Evolutionary conservation across 2,113 vertebrate genomes (phyloP), one percentile per base, ranked within the genome.

Genomic region (Chloebia gouldiae): DNA sequence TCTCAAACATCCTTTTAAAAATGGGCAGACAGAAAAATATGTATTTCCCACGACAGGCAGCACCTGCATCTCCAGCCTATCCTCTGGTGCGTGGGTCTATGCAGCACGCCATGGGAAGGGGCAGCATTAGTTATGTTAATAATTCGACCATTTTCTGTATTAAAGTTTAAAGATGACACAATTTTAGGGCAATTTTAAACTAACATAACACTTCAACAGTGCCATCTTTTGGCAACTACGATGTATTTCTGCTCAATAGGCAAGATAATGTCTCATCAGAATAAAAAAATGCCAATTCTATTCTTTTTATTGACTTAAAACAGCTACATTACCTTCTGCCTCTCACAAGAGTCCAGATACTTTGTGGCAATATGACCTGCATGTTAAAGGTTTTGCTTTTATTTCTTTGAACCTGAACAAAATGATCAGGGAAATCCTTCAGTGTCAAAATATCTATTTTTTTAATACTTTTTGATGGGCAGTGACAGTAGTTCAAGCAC

Each of bases 191-290:
- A 81, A 70, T 91, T 37, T 86, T 37, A n/a, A 90, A 95, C 65
- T 11, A 80, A 60, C 72, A 50, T 11, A 86, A 68, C 47, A 96
- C 65, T 95, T 96, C 98, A 98, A 98, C 77, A 98, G 92, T 96
- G 98, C 98, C 98, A 98, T 95, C 98, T 98, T 96, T 96, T 96
- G 98, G 94, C 47, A 83, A 51, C 64, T 73, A 15, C 3, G 2
- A 39, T 11, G 59, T n/a, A 95, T 57, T 88, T 69, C 88, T 54
- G n/a, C 49, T 82, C 57, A 53, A 40, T 3, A 49, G 22, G 57
- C 37, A 78, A 33, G 18, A 40, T 16, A 63, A 49, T 11, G 23
- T 44, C 33, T 64, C 42, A 79, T 53, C 49, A 88, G 61, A 84
- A 90, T 82, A 66, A 91, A 81, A 81, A 80, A 56, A 35, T 45